Conservation (phyloP, 2,113 vertebrate genomes). For the Equus przewalskii region DNA sequence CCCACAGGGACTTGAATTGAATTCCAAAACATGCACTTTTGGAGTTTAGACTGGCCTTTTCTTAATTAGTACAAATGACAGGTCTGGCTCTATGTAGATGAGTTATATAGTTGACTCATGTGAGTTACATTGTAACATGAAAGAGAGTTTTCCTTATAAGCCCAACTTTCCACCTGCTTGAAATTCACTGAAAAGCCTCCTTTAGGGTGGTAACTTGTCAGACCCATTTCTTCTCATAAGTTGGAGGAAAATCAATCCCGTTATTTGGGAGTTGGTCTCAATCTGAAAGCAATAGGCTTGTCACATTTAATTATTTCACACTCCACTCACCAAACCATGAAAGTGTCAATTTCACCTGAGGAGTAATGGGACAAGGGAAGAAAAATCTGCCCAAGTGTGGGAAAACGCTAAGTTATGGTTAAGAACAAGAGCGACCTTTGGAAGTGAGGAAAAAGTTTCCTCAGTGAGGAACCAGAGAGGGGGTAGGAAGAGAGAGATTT, state of each 20-base stretch:
- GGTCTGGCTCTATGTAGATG: not conserved
- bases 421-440: constrained; percentile 61
- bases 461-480: not conserved
- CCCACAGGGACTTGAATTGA: not conserved
- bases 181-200: constrained; percentile 45
- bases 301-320: constrained; percentile 82
- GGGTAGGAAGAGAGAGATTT: constrained; percentile 37
- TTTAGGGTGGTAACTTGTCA: constrained; percentile 62
- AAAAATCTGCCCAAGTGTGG: constrained; percentile 43
- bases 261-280: constrained; percentile 66
- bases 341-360: constrained; percentile 73
- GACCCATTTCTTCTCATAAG: constrained; percentile 70
- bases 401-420: constrained; percentile 51
- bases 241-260: constrained; percentile 80
- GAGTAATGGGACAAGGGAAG: constrained; percentile 43
- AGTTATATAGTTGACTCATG: not conserved
- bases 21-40: constrained; percentile 29
- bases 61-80: constrained; percentile 47
- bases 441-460: constrained; percentile 49
- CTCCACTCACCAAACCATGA: constrained; percentile 62
- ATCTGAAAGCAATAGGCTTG: constrained; percentile 75
- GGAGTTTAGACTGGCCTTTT: not conserved
- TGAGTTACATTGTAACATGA: not conserved
- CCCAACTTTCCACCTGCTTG: not conserved
- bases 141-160: not conserved